Evolutionary conservation across 2,113 vertebrate species (phyloP), one percentile per base, ranked within the genome.

Genomic region (Catagonus wagneri): DNA sequence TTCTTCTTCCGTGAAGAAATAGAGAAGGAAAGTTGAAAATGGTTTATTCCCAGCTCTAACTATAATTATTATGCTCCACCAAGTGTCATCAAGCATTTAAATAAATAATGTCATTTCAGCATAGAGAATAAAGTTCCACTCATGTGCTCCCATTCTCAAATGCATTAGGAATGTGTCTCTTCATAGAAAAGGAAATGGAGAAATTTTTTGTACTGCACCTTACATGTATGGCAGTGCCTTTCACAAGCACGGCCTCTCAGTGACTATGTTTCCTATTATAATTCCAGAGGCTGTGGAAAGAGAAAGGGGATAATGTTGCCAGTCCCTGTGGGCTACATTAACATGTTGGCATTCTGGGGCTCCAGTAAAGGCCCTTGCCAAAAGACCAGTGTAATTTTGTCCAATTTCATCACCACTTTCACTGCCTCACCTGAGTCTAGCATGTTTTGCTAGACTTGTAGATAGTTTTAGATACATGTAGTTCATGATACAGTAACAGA

Each of bases 71-170:
- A 27, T 85, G 71, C 12, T 79, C 34, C 23, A 74, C 14, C 39
- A 75, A 76, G 22, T 27, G 27, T 72, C 63, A 80, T 92, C 36
- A 69, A 83, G 2, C 69, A 91, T 85, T 93, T 93, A 84, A 96
- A 91, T 72, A 89, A 95, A 93, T 66, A 74, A 61, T 79, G 17
- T 65, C 85, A 79, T 91, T 95, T 93, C 34, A 85, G 50, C 71
- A 58, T 54, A 61, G 91, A 76, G 54, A 86, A 89, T 89, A 50
- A 90, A 66, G 22, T 83, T 79, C 12, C 10, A 44, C 6, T 85
- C n/a, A 52, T 44, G 87, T 93, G 29, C 68, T 96, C 56, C 63
- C 27, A 87, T 83, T 76, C 39, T 79, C 78, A 61, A 69, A 29
- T 61, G 13, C 83, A 36, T 90, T 36, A 63, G 50, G 10, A 65